Base-by-base conservation (phyloP, 2,113 vertebrate genomes). In the Oceanites oceanicus region DNA sequence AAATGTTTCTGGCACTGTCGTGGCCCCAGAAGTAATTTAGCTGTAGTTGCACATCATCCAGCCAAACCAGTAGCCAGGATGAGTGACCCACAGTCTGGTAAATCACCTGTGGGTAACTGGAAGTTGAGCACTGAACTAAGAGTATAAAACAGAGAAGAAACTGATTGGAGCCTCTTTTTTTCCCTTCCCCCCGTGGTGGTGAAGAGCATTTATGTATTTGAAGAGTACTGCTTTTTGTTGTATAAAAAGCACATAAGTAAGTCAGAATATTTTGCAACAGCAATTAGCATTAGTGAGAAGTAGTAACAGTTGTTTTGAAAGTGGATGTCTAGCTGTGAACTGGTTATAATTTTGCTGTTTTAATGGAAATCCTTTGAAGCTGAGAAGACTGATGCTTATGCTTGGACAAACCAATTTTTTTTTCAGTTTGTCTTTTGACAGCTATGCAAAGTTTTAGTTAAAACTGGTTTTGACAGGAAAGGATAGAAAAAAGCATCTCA, bases 241-340 rank as follows among this genome's bases (percentile, higher is more conserved):
- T 26, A 6, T 72, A 61, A 85, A 34, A 56, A 77, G 21, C 29
- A 70, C 0, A 0, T 63, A 58, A 84, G 40, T 80, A 44, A 76
- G 75, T 78, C 34, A 61, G 53, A 89, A 32, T 92, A 63, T 80
- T 88, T 82, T 95, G 63, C 45, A 58, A 42, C 15, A 80, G 55
- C 50, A 66, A 30, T 88, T 88, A 55, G 10, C 32, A 27, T 82
- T 68, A 88, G n/a, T 34, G 25, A 65, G 53, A 79, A 90, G 38
- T 47, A 72, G 62, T 92, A 89, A 68, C 49, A 59, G 65, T 89
- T 95, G 36, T 36, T 96, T 86, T 63, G 67, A 47, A 86, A 96
- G 65, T 55, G 13, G 20, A 16, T 86, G 47, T 78, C 77, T 81
- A 47, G 47, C 70, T 87, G 80, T 86, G 66, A 94, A 67, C 56